phyloP scores from a whole-genome alignment of 2,888 invertebrate genomes.

The Lacanobia oleracea region DNA sequence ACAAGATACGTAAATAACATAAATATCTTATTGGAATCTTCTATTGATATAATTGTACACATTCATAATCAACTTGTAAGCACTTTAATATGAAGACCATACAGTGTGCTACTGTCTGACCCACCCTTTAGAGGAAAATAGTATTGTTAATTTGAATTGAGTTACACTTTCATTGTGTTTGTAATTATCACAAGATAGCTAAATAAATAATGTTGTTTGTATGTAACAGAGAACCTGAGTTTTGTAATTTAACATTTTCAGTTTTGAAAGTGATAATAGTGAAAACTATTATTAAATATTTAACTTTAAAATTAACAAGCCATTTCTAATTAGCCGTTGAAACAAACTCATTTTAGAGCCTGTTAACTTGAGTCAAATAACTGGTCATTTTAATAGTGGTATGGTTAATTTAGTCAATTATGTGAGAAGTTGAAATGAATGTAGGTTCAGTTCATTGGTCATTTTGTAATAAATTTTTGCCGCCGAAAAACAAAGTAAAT shows the following conservation, averaged over 20 bases:
- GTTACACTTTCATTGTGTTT: not conserved
- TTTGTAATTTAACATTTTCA: not conserved
- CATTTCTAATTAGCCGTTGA: not conserved
- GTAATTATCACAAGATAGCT: not conserved
- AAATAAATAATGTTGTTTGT: constrained; percentile 26
- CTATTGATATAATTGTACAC: not conserved
- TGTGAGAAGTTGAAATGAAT: too few species aligned
- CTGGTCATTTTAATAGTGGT: not conserved
- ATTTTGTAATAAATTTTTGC: constrained; percentile 25
- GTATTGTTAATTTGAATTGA: not conserved
- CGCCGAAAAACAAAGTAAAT: constrained; percentile 34
- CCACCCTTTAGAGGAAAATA: too few species aligned
- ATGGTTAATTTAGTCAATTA: not conserved
- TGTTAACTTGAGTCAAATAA: not conserved
- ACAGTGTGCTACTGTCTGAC: not conserved
- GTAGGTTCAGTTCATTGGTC: too few species aligned
- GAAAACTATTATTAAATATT: constrained; percentile 10
- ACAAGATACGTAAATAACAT: too few species aligned
- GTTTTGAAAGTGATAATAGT: constrained; percentile 1
- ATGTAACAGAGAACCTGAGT: not conserved
- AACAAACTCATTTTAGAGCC: constrained; percentile 4
- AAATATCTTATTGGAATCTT: not conserved
- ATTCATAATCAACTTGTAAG: not conserved
- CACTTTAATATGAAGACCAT: too few species aligned
- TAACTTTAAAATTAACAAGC: constrained; percentile 1